Percentiles rank a stretch among this genome's conserved stretches.
phyloP scores from a whole-genome alignment of 2,797 vertebrate genomes.

The Neomorphus geoffroyi region DNA sequence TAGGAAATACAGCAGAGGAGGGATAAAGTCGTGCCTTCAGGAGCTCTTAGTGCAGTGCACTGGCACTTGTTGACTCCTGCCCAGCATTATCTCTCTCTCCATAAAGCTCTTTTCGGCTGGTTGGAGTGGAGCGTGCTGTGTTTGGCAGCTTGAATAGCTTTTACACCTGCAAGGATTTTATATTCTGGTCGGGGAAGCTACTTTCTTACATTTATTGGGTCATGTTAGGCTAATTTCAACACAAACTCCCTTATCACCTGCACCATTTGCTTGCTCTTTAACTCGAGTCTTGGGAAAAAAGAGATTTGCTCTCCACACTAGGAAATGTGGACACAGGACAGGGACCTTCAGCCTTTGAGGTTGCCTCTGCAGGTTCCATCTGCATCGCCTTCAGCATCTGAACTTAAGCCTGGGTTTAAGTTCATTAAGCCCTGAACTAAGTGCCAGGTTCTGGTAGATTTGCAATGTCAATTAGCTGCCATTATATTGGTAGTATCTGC shows the following conservation, averaged over 20 bases:
- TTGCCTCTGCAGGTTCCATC: neutral
- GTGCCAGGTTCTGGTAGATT: neutral
- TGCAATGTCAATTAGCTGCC: neutral
- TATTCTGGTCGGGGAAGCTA: neutral
- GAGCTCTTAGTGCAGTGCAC: neutral
- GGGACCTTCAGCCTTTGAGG: neutral
- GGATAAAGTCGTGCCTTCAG: neutral
- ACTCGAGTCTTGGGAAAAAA: neutral
- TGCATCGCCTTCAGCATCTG: neutral
- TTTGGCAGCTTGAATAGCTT: neutral
- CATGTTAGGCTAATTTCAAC: neutral
- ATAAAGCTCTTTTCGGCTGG: neutral
- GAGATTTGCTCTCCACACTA: neutral
- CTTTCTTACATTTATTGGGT: neutral
- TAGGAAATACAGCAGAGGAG: neutral
- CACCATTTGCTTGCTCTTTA: neutral
- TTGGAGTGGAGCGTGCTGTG: neutral
- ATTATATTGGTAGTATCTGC: too few species aligned
- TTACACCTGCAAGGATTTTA: neutral
- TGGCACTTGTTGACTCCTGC: neutral
- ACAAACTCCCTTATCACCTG: neutral
- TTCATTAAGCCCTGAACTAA: neutral
- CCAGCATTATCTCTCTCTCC: neutral
- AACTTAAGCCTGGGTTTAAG: neutral
- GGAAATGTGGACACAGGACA: neutral